Evolutionary conservation across 2,888 invertebrate genomes (phyloP).

Genomic region (Lydus trimaculatus): DNA sequence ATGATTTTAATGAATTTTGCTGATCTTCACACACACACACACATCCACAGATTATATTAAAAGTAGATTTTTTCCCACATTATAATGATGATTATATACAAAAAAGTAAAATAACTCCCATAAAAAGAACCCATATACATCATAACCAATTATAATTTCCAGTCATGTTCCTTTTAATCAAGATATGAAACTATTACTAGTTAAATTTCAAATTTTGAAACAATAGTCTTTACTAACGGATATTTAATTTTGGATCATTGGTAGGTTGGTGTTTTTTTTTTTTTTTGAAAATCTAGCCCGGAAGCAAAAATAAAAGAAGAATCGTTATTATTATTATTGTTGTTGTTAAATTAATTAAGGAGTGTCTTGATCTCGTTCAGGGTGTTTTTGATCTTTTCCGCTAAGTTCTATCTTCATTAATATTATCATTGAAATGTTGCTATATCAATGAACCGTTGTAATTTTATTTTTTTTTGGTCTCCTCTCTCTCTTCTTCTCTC

Average conservation of each 20-base stretch:
- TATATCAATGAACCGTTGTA: conserved; percentile 5
- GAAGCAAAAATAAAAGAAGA: background rate
- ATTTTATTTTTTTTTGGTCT: background rate
- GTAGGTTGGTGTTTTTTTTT: background rate
- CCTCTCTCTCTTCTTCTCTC: background rate
- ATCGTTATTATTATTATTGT: background rate
- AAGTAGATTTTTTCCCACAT: background rate
- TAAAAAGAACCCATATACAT: background rate
- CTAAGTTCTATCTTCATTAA: background rate
- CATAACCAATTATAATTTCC: background rate
- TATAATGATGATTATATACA: background rate
- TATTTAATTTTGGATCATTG: background rate
- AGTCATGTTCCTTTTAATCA: background rate
- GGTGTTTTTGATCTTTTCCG: conserved; percentile 4
- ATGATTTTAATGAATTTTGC: background rate
- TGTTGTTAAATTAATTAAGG: background rate
- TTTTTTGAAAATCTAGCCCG: background rate
- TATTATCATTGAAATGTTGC: conserved; percentile 6
- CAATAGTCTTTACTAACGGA: background rate
- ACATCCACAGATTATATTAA: too few relatives aligned
- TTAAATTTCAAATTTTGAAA: background rate
- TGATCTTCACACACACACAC: too few relatives aligned
- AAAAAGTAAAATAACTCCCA: background rate
- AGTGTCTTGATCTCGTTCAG: background rate
- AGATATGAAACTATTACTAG: background rate